These are phyloP conservation scores for Apis cerana DNA, from an alignment of 1,140 invertebrate species.

Conservation along the genomic window DNA sequence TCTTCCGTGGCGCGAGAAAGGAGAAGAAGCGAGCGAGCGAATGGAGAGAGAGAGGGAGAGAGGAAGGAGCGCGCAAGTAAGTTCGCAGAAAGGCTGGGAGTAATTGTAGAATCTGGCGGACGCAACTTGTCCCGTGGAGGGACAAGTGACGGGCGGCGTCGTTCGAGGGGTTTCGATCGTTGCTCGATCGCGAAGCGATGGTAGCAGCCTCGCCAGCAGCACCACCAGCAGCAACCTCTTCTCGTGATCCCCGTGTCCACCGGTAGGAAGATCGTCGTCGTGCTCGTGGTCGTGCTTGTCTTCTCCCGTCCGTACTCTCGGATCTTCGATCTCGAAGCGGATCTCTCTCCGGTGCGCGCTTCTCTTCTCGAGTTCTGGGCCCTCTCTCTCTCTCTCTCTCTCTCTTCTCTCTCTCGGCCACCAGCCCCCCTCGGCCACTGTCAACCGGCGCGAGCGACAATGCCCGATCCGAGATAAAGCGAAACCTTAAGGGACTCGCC, in stretches of 20 bases:
- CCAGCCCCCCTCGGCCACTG: constrained; percentile 63
- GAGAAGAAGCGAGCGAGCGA: background rate
- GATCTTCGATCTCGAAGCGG: constrained; percentile 21
- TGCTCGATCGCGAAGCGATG: constrained; percentile 49
- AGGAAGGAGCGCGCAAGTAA: constrained; percentile 65
- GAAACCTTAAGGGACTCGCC: constrained; percentile 59
- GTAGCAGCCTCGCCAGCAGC: background rate
- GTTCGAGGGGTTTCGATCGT: constrained; percentile 59
- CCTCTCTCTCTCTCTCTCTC: background rate
- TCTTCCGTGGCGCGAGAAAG: background rate
- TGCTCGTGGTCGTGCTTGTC: background rate
- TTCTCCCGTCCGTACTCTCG: background rate
- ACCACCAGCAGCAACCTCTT: constrained; percentile 11
- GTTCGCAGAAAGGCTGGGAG: constrained; percentile 75
- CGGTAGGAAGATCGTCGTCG: constrained; percentile 26
- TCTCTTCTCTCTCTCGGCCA: constrained; percentile 7
- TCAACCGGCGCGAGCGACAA: constrained; percentile 78
- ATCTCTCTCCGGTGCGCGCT: constrained; percentile 65
- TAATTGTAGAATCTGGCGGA: constrained; percentile 79
- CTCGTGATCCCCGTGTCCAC: constrained; percentile 29
- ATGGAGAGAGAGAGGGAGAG: background rate
- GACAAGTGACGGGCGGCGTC: constrained; percentile 73
- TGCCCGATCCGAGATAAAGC: constrained; percentile 78
- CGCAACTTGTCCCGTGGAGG: constrained; percentile 74
- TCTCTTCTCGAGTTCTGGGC: background rate